phyloP scores from a whole-genome alignment of 2,797 vertebrate genomes.

The Gouania willdenowi region DNA sequence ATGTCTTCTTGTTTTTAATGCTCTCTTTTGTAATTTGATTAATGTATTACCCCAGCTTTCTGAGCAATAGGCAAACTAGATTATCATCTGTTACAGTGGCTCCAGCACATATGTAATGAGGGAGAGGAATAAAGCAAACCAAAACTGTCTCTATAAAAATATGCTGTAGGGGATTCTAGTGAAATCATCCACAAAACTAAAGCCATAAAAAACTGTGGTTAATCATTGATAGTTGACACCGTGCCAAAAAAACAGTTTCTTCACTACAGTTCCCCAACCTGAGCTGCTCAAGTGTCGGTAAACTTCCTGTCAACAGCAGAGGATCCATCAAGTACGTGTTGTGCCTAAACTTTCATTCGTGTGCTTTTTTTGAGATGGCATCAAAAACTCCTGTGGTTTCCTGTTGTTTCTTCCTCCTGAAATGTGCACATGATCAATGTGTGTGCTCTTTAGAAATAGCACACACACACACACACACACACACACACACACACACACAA shows the following conservation, averaged over 20 bases:
- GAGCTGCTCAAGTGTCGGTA: conserved; percentile 23
- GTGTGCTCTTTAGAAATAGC: conserved; percentile 23
- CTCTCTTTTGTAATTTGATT: no score
- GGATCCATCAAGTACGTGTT: conserved; percentile 46
- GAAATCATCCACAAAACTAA: no score
- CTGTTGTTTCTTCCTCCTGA: conserved; percentile 56
- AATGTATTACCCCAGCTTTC: no score
- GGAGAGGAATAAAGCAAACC: background rate
- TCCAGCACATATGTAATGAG: background rate
- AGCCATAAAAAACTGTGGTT: no score
- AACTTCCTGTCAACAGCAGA: conserved; percentile 52
- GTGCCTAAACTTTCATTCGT: conserved; percentile 49
- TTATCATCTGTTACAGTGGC: background rate
- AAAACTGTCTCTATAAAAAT: no score
- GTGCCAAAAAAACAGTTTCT: no score
- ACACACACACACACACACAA: background rate
- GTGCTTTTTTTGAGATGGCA: conserved; percentile 57
- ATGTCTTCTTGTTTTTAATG: no score
- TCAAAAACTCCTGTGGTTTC: conserved; percentile 77
- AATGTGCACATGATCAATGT: conserved; percentile 39
- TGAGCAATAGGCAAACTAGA: no score
- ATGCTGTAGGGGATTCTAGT: no score
- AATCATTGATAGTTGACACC: no score
- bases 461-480: background rate
- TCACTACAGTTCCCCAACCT: conserved; percentile 16